Evolutionary conservation across 1,140 invertebrate species (phyloP).

Genomic region (Nasonia vitripennis): DNA sequence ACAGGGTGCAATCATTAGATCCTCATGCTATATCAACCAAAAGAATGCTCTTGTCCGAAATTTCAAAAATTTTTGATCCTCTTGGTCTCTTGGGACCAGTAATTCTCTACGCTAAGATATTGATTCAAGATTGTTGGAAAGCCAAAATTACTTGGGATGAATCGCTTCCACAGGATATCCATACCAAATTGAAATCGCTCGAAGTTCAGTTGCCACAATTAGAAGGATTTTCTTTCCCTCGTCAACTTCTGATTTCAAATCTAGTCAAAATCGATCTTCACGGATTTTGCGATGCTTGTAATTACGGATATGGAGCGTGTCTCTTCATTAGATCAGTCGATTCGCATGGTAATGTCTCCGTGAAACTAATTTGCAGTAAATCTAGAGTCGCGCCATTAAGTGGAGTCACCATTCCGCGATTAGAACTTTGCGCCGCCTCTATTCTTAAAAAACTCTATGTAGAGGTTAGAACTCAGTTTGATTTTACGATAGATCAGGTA

Average conservation of each 20-base stretch:
- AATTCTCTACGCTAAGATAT: slow-evolving; percentile 47
- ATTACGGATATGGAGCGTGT: background rate
- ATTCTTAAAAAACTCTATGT: slow-evolving; percentile 55
- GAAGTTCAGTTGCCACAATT: background rate
- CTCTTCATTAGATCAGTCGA: background rate
- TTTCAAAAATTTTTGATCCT: slow-evolving; percentile 49
- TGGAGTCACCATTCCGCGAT: slow-evolving; percentile 60
- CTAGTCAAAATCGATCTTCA: too few relatives aligned
- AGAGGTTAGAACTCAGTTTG: slow-evolving; percentile 42
- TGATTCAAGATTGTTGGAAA: slow-evolving; percentile 54
- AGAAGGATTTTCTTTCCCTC: too few relatives aligned
- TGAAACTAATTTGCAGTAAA: background rate
- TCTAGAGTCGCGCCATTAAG: slow-evolving; percentile 13
- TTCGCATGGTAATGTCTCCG: background rate
- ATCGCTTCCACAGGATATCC: slow-evolving; percentile 8
- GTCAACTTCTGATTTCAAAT: background rate
- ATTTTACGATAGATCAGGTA: background rate
- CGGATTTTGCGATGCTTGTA: background rate
- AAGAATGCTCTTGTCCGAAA: slow-evolving; percentile 19
- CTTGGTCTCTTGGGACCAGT: slow-evolving; percentile 41
- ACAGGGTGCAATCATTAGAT: background rate
- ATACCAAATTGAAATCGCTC: slow-evolving; percentile 4
- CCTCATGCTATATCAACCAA: background rate
- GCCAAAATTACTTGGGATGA: slow-evolving; percentile 51
- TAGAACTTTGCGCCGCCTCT: slow-evolving; percentile 51